Percentiles rank a stretch among this genome's conserved stretches.
Evolutionary conservation across 2,797 vertebrate species (phyloP).

Genomic region (Parotocinclus haroldoi): DNA sequence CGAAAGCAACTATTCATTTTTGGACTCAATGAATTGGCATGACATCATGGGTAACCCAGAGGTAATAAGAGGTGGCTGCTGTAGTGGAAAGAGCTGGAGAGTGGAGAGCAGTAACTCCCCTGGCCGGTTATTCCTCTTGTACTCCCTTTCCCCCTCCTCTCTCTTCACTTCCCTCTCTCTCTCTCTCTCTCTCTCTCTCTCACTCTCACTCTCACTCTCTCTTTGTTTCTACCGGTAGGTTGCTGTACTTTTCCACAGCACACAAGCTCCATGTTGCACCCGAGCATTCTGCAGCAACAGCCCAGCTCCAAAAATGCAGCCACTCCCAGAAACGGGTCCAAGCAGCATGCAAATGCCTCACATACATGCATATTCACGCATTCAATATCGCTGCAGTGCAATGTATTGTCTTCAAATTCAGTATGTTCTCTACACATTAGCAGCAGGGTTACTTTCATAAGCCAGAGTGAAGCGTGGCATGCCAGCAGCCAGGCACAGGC

Average conservation of each 20-base stretch:
- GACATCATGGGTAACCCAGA: slow-evolving; percentile 56
- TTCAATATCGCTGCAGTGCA: background rate
- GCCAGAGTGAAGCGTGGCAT: slow-evolving; percentile 5
- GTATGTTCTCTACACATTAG: background rate
- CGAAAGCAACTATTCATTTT: slow-evolving; percentile 43
- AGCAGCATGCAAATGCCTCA: slow-evolving; percentile 30
- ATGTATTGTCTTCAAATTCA: no score
- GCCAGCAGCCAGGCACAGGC: slow-evolving; percentile 47
- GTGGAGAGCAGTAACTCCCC: slow-evolving; percentile 18
- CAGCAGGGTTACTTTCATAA: slow-evolving; percentile 21
- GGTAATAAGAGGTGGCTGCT: slow-evolving; percentile 57
- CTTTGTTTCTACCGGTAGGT: slow-evolving; percentile 27
- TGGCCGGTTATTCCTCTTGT: slow-evolving; percentile 37
- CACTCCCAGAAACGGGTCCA: slow-evolving; percentile 62
- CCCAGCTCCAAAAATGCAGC: slow-evolving; percentile 62
- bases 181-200: slow-evolving; percentile 27
- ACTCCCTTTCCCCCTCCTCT: slow-evolving; percentile 16
- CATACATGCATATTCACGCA: background rate
- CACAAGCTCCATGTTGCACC: slow-evolving; percentile 41
- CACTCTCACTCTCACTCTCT: slow-evolving; percentile 17
- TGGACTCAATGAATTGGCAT: slow-evolving; percentile 47
- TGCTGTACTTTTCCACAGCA: slow-evolving; percentile 52
- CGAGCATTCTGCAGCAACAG: slow-evolving; percentile 67
- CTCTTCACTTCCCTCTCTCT: slow-evolving; percentile 1
- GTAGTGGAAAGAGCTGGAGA: slow-evolving; percentile 13